Conservation (phyloP, 1,140 invertebrate genomes). For the Anagrus nilaparvatae region DNA sequence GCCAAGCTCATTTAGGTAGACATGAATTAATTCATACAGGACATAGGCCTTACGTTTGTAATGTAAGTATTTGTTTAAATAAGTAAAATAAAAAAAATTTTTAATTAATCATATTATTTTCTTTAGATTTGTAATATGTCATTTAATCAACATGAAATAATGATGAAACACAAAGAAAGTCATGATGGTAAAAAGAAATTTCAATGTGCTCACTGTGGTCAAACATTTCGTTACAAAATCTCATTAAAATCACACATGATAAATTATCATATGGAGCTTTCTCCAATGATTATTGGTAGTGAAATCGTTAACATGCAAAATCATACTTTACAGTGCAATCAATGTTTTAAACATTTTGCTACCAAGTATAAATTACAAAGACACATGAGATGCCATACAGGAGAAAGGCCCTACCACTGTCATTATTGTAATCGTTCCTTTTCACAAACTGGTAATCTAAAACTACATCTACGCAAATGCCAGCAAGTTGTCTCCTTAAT, state of each 20-base stretch:
- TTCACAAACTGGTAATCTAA: slow-evolving; percentile 51
- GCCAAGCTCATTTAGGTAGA: slow-evolving; percentile 34
- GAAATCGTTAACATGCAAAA: slow-evolving; percentile 15
- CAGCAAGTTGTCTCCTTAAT: slow-evolving; percentile 21
- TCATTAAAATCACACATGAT: slow-evolving; percentile 39
- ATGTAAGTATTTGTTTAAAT: slow-evolving; percentile 27
- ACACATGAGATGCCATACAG: slow-evolving; percentile 42
- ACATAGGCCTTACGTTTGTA: slow-evolving; percentile 32
- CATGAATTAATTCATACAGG: slow-evolving; percentile 38
- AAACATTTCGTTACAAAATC: slow-evolving; percentile 37
- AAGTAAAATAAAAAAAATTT: slow-evolving; percentile 2
- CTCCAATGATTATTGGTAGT: slow-evolving; percentile 16
- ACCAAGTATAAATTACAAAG: slow-evolving; percentile 40
- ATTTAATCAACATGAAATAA: slow-evolving; percentile 49
- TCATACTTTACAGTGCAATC: slow-evolving; percentile 26
- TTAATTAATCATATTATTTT: not conserved
- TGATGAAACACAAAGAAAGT: slow-evolving; percentile 45
- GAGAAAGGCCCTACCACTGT: slow-evolving; percentile 45
- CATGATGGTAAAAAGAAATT: slow-evolving; percentile 46
- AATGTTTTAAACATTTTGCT: slow-evolving; percentile 41
- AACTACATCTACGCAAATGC: slow-evolving; percentile 42
- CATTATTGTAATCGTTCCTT: slow-evolving; percentile 44
- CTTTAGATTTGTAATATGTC: slow-evolving; percentile 43
- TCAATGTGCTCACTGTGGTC: slow-evolving; percentile 47
- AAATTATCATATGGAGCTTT: slow-evolving; percentile 30